These are phyloP conservation scores for Tinamus major DNA, from an alignment of 2,797 vertebrate genomes.

Conservation along the genomic window DNA sequence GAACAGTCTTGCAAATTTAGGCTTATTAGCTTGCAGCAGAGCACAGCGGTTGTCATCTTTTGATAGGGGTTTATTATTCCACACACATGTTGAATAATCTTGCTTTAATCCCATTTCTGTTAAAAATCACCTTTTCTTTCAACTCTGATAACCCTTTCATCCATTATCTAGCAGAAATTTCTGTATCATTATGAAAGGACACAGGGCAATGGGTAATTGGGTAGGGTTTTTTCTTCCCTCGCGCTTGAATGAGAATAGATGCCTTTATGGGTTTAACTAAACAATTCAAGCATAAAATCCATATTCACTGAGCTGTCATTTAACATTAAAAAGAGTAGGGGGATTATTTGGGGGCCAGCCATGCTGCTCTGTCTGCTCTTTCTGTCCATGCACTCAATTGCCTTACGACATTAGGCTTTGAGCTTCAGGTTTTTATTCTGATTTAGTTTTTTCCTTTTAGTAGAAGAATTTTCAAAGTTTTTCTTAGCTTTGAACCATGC, in stretches of 20 bases:
- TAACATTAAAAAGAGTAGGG: slow-evolving; percentile 69
- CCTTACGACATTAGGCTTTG: not conserved
- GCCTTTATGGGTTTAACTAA: slow-evolving; percentile 74
- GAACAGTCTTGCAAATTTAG: not conserved
- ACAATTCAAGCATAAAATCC: slow-evolving; percentile 76
- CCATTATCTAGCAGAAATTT: slow-evolving; percentile 75
- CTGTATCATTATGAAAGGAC: slow-evolving; percentile 74
- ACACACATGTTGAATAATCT: slow-evolving; percentile 58
- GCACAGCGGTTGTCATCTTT: slow-evolving; percentile 8
- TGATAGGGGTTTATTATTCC: slow-evolving; percentile 59
- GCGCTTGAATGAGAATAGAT: slow-evolving; percentile 69
- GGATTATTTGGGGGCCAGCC: slow-evolving; percentile 69
- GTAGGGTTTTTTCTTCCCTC: slow-evolving; percentile 32
- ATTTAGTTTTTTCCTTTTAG: not conserved
- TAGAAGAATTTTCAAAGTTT: not conserved
- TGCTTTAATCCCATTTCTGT: slow-evolving; percentile 73
- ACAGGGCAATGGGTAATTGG: slow-evolving; percentile 75
- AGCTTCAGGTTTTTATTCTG: not conserved
- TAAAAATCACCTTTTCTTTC: slow-evolving; percentile 75
- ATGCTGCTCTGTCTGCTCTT: not conserved
- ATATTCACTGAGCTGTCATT: slow-evolving; percentile 74
- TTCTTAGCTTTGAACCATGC: rapidly evolving
- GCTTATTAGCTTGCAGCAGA: not conserved
- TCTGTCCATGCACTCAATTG: not conserved
- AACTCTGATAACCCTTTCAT: slow-evolving; percentile 74